These are phyloP conservation scores for Parauchenoglanis ngamensis DNA, from an alignment of 2,797 vertebrate genomes.

Conservation along the genomic window DNA sequence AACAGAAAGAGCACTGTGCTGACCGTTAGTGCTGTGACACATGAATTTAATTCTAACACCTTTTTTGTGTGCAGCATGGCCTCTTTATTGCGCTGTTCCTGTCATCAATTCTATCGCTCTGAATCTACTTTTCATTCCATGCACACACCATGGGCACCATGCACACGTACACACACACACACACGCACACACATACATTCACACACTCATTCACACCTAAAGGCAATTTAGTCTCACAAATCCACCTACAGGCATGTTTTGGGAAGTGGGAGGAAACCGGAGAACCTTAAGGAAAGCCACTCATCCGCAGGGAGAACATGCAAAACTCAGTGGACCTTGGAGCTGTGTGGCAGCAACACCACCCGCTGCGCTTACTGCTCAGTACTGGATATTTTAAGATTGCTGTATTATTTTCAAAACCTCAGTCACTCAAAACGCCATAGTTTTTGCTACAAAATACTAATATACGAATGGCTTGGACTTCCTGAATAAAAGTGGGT, in stretches of 20 bases:
- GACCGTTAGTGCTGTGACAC: neutral
- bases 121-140: neutral
- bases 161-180: neutral
- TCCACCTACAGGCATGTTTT: neutral
- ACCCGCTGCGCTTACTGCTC: neutral
- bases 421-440: neutral
- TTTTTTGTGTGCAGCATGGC: neutral
- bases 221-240: neutral
- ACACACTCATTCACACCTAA: neutral
- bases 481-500: neutral
- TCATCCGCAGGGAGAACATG: neutral
- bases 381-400: neutral
- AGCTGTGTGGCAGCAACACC: neutral
- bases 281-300: neutral
- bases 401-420: conserved; percentile 6
- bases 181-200: neutral
- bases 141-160: no score
- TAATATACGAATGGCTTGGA: neutral
- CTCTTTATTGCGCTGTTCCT: neutral
- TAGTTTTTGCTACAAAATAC: neutral
- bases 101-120: neutral
- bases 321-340: neutral
- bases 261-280: neutral
- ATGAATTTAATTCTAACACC: neutral
- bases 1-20: neutral